Conservation (phyloP, 2,888 invertebrate species). For the Zygothrica quintamaculata region DNA sequence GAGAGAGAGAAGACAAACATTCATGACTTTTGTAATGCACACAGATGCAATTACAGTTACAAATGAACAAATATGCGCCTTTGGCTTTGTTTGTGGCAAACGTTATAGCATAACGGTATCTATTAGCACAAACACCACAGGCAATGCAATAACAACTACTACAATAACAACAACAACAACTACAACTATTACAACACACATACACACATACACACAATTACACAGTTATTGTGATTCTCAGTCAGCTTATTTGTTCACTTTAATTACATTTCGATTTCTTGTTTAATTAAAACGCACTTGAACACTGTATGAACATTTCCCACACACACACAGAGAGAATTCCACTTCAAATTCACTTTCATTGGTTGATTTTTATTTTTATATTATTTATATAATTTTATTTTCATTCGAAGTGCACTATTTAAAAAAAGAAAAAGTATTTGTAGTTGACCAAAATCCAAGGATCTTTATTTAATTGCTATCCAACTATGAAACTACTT, state of each 20-base stretch:
- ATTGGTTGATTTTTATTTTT: too few species aligned
- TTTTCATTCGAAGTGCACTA: too few species aligned
- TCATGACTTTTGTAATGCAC: constrained; percentile 60
- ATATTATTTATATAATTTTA: too few species aligned
- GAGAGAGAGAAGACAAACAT: too few species aligned
- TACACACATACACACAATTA: constrained; percentile 1
- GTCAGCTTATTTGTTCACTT: constrained; percentile 47
- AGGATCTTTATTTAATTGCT: too few species aligned
- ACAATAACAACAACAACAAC: too few species aligned
- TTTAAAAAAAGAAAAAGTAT: too few species aligned
- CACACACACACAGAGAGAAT: background rate
- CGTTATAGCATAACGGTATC: constrained; percentile 53
- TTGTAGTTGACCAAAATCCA: too few species aligned
- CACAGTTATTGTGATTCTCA: constrained; percentile 7
- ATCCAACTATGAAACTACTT: too few species aligned
- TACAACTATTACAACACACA: too few species aligned
- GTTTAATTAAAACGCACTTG: constrained; percentile 62
- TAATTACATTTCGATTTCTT: constrained; percentile 70
- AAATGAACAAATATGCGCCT: constrained; percentile 26
- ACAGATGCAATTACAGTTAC: constrained; percentile 1
- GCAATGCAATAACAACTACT: constrained; percentile 16
- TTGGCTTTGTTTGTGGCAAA: constrained; percentile 53
- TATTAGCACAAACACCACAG: constrained; percentile 56
- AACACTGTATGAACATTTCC: background rate
- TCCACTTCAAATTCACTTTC: too few species aligned